Evolutionary conservation across 2,113 vertebrate species (phyloP).

Genomic region (Ciconia boyciana): DNA sequence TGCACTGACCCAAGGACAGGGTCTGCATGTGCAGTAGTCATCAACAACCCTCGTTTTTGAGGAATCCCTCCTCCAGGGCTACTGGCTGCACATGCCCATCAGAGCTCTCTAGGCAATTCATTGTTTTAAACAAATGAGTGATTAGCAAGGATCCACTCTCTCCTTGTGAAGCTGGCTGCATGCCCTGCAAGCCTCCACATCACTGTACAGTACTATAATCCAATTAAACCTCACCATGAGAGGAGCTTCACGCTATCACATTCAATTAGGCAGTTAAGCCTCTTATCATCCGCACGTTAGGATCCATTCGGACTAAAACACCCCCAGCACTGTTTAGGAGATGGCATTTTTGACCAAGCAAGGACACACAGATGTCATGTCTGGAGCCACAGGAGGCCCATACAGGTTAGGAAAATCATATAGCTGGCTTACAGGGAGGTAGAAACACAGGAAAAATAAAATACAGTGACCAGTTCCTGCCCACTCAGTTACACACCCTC

Average conservation of each 20-base stretch:
- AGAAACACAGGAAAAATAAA: neutral
- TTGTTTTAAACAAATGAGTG: constrained; percentile 31
- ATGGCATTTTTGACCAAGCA: neutral
- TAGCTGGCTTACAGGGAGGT: neutral
- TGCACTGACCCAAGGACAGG: neutral
- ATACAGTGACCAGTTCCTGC: neutral
- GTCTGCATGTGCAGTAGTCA: neutral
- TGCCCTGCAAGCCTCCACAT: constrained; percentile 31
- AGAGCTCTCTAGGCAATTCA: neutral
- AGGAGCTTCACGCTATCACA: constrained; percentile 50
- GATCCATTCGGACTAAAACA: neutral
- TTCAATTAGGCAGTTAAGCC: constrained; percentile 51
- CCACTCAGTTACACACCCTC: neutral
- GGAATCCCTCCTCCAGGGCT: neutral
- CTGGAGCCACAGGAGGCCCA: neutral
- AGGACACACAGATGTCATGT: neutral
- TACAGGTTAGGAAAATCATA: neutral
- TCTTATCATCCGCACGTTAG: neutral
- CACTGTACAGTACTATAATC: constrained; percentile 45
- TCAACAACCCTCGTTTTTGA: neutral
- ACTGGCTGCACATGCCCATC: neutral
- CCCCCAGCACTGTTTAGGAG: neutral
- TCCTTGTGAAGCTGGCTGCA: constrained; percentile 30
- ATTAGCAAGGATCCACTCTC: constrained; percentile 45
- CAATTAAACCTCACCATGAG: constrained; percentile 59